Percentiles rank a stretch among this genome's conserved stretches.
phyloP scores from a whole-genome alignment of 2,113 vertebrate species.

The Uropsilus gracilis region DNA sequence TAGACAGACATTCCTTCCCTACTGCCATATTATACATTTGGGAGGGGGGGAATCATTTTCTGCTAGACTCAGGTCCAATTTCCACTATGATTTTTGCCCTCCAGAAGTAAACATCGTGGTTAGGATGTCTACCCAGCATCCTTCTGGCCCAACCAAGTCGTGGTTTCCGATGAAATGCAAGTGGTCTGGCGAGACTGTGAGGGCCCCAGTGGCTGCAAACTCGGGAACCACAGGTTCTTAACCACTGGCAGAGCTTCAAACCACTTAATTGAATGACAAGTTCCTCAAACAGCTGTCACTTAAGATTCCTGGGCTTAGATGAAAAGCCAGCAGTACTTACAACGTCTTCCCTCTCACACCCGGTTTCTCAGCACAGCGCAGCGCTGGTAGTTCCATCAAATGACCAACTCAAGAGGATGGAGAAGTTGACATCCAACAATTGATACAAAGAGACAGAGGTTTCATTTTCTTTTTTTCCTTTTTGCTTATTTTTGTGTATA shows the following conservation, averaged over 20 bases:
- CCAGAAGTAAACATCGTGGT: conserved; percentile 72
- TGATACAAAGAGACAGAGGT: neutral
- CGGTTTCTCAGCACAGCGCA: conserved; percentile 62
- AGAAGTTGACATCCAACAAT: neutral
- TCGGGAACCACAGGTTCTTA: conserved; percentile 67
- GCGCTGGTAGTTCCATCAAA: conserved; percentile 65
- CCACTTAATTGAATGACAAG: conserved; percentile 77
- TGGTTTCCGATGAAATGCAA: conserved; percentile 57
- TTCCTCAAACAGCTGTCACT: conserved; percentile 75
- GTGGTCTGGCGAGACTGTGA: neutral
- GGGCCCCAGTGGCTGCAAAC: conserved; percentile 32
- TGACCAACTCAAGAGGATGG: neutral
- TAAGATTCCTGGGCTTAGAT: conserved; percentile 73
- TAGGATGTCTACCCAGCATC: conserved; percentile 73
- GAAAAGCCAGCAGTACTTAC: conserved; percentile 69
- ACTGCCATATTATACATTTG: conserved; percentile 13
- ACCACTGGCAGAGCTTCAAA: conserved; percentile 65
- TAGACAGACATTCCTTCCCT: conserved; percentile 6
- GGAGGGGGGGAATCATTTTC: conserved; percentile 43
- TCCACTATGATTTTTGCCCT: conserved; percentile 63
- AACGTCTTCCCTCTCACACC: conserved; percentile 71
- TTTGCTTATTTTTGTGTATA: neutral
- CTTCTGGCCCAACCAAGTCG: conserved; percentile 52
- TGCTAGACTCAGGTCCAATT: conserved; percentile 67
- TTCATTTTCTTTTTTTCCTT: neutral